Percentiles rank a stretch among this genome's conserved stretches.
phyloP scores from a whole-genome alignment of 92 coral and sea anemone species.

The Metridium senile region DNA sequence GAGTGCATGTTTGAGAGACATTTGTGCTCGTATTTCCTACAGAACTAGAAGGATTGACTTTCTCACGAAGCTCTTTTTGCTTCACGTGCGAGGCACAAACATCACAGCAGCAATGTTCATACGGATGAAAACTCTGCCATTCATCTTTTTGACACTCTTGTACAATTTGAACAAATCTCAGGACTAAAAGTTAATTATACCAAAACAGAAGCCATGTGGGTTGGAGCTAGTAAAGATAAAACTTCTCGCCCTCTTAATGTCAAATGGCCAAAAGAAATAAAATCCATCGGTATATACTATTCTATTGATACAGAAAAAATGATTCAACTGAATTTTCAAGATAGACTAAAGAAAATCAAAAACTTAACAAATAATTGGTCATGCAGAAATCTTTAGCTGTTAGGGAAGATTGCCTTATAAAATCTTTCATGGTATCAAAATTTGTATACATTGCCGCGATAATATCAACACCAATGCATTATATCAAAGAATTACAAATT shows the following conservation, averaged over 20 bases:
- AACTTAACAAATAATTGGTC: not conserved
- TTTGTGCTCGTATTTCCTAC: no score
- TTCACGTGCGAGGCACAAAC: no score
- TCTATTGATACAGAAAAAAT: not conserved
- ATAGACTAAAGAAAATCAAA: not conserved
- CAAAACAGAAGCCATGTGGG: constrained; percentile 1
- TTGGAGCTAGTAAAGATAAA: not conserved
- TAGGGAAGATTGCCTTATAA: not conserved
- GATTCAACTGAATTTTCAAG: not conserved
- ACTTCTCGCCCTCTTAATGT: not conserved
- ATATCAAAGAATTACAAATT: constrained; percentile 11
- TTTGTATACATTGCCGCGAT: not conserved
- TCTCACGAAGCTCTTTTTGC: no score
- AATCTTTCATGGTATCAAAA: not conserved
- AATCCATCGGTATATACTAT: not conserved
- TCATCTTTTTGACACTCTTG: no score
- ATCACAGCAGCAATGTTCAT: no score
- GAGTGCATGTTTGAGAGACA: no score
- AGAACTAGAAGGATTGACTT: no score
- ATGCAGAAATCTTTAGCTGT: not conserved
- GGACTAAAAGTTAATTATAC: not conserved
- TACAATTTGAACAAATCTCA: not conserved
- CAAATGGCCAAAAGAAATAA: constrained; percentile 1
- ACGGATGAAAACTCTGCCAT: no score
- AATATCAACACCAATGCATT: not conserved